A percentile compares a stretch with the other conserved stretches of the same genome.
Evolutionary conservation across 2,888 invertebrate species (phyloP).

Genomic region (Drosophila cognata): DNA sequence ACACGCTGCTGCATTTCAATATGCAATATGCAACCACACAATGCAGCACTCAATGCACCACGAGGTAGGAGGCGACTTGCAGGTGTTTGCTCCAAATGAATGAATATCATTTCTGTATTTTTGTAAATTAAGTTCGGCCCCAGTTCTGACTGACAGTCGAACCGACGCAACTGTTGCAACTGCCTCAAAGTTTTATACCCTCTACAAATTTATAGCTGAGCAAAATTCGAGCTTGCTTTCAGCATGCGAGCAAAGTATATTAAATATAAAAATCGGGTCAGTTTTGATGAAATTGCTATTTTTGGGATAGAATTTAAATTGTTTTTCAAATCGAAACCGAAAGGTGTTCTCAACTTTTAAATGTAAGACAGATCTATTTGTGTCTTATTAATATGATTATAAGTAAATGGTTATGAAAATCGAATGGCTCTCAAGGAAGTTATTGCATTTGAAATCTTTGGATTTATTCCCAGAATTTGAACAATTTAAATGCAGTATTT

Average conservation of each 20-base stretch:
- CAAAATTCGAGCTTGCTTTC: too few species aligned
- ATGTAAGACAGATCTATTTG: too few species aligned
- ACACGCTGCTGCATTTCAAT: conserved; percentile 77
- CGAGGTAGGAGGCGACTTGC: conserved; percentile 53
- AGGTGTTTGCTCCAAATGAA: conserved; percentile 76
- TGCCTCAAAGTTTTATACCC: conserved; percentile 9
- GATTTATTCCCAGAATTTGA: not conserved
- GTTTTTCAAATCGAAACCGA: too few species aligned
- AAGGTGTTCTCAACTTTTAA: too few species aligned
- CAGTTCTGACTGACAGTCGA: conserved; percentile 54
- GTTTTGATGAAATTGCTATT: too few species aligned
- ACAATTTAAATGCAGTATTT: not conserved
- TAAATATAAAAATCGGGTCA: too few species aligned
- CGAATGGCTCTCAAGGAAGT: too few species aligned
- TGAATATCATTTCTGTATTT: conserved; percentile 37
- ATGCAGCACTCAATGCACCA: conserved; percentile 7
- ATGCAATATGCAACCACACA: conserved; percentile 40
- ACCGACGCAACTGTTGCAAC: conserved; percentile 13
- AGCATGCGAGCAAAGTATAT: too few species aligned
- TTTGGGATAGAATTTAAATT: too few species aligned
- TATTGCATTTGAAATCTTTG: too few species aligned
- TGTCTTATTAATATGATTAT: too few species aligned
- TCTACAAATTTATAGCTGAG: not conserved
- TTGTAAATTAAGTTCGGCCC: conserved; percentile 71
- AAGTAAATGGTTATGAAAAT: too few species aligned